phyloP scores from a whole-genome alignment of 2,888 invertebrate genomes.

The Neria commutata region DNA sequence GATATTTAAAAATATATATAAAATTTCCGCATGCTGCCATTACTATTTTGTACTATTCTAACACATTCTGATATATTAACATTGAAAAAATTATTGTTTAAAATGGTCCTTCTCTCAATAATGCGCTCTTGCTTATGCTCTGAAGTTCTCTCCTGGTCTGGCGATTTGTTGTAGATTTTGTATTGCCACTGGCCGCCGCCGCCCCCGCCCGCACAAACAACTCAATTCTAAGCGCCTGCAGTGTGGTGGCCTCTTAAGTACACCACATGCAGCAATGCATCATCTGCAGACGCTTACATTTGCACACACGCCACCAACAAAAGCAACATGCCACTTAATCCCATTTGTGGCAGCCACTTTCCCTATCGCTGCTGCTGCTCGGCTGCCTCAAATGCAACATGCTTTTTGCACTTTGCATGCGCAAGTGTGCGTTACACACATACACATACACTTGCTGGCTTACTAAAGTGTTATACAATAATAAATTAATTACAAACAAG shows the following conservation, averaged over 20 bases:
- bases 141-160: too few relatives aligned
- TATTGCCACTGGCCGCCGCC: background rate
- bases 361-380: background rate
- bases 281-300: slow-evolving; percentile 24
- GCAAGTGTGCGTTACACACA: slow-evolving; percentile 13
- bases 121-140: too few relatives aligned
- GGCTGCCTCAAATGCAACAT: background rate
- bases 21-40: too few relatives aligned
- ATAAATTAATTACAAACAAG: slow-evolving; percentile 56
- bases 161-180: too few relatives aligned
- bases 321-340: background rate
- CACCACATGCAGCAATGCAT: slow-evolving; percentile 35
- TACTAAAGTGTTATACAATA: slow-evolving; percentile 58
- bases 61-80: too few relatives aligned
- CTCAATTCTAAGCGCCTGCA: slow-evolving; percentile 50
- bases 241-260: slow-evolving; percentile 6
- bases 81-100: too few relatives aligned
- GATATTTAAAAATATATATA: too few relatives aligned
- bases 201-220: slow-evolving; percentile 45
- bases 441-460: slow-evolving; percentile 17
- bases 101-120: too few relatives aligned
- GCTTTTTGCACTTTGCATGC: background rate
- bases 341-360: slow-evolving; percentile 3
- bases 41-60: too few relatives aligned
- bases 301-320: slow-evolving; percentile 17